Evolutionary conservation across 2,113 vertebrate species (phyloP).

Genomic region (Seriola dumerili): DNA sequence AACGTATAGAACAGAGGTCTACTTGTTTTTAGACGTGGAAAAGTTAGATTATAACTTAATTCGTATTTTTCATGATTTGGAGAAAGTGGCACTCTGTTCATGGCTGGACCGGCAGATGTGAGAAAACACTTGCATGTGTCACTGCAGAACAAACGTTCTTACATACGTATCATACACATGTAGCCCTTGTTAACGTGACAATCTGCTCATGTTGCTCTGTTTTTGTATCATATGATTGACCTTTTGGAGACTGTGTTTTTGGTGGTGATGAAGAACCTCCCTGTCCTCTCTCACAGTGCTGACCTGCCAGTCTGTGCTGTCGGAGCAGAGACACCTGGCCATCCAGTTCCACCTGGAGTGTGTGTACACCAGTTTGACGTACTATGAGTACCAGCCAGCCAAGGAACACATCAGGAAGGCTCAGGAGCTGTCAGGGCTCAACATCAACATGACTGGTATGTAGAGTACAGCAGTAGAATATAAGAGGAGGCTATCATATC

Average conservation of each 20-base stretch:
- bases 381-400: constrained; percentile 93
- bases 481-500: background rate
- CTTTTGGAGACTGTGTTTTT: background rate
- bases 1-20: no score
- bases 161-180: background rate
- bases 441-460: constrained; percentile 90
- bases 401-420: constrained; percentile 88
- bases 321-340: constrained; percentile 81
- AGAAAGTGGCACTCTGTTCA: no score
- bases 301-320: constrained; percentile 81
- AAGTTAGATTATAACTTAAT: no score
- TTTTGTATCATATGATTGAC: no score
- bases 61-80: no score
- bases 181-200: background rate
- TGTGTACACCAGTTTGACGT: constrained; percentile 89
- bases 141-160: no score
- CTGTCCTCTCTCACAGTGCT: constrained; percentile 81
- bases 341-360: constrained; percentile 95
- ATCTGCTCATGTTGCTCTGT: background rate
- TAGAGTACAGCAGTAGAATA: background rate
- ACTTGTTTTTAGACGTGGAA: no score
- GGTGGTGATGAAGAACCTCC: no score
- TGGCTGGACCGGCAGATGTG: no score
- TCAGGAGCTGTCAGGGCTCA: constrained; percentile 87
- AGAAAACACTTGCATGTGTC: no score